Conservation (phyloP, 2,888 invertebrate genomes). For the Campoplex capitator region DNA sequence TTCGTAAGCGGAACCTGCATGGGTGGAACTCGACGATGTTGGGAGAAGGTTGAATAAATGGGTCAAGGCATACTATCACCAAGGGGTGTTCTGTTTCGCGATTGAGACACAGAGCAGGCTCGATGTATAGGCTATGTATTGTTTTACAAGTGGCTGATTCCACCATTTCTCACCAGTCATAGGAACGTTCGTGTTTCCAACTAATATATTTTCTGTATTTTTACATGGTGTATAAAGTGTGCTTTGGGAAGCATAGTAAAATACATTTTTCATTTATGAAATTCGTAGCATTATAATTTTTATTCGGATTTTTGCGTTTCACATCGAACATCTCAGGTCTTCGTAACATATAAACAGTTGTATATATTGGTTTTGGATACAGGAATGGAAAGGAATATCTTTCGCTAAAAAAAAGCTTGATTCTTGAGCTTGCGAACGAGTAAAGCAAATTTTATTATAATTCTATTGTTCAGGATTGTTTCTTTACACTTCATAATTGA, state of each 20-base stretch:
- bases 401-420: neutral
- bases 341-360: neutral
- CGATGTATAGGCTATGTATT: conserved; percentile 10
- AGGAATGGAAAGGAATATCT: neutral
- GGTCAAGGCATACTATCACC: conserved; percentile 64
- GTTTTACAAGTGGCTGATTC: conserved; percentile 18
- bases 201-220: neutral
- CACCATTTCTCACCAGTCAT: neutral
- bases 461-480: neutral
- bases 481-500: neutral
- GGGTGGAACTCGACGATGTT: conserved; percentile 44
- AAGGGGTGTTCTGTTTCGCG: conserved; percentile 60
- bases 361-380: too few species aligned
- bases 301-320: neutral
- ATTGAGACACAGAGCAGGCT: conserved; percentile 47
- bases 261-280: neutral
- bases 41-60: conserved; percentile 52
- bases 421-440: neutral
- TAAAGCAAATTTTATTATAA: neutral
- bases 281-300: neutral
- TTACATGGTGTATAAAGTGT: neutral
- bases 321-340: neutral
- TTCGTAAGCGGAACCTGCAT: conserved; percentile 28
- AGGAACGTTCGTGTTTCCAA: neutral
- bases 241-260: neutral